phyloP scores from a whole-genome alignment of 2,113 vertebrate species.

The Cottus gobio region DNA sequence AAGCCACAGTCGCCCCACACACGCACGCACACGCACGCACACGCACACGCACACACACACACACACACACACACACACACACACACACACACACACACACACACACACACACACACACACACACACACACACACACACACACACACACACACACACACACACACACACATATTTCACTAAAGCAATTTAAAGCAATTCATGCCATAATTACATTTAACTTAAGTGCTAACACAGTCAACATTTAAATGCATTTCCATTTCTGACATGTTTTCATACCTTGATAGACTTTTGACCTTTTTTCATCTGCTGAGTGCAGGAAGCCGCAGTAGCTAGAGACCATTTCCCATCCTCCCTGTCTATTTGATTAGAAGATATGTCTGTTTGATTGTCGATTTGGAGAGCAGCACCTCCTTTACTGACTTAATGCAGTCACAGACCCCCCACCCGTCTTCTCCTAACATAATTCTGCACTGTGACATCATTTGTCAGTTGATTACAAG shows the following conservation, averaged over 20 bases:
- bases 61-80: no score
- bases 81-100: no score
- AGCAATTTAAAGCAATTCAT: slow-evolving; percentile 24
- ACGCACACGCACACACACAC: no score
- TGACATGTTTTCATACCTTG: background rate
- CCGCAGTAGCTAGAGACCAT: background rate
- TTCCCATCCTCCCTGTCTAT: slow-evolving; percentile 34
- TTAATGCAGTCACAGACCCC: slow-evolving; percentile 45
- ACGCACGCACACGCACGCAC: no score
- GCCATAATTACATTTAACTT: slow-evolving; percentile 20
- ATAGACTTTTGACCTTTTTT: slow-evolving; percentile 44
- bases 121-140: slow-evolving; percentile 3
- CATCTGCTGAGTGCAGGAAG: slow-evolving; percentile 37
- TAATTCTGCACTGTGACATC: slow-evolving; percentile 37
- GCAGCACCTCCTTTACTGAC: slow-evolving; percentile 67
- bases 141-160: slow-evolving; percentile 3
- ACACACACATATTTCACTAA: background rate
- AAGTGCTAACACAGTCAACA: slow-evolving; percentile 29
- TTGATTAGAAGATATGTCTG: slow-evolving; percentile 64
- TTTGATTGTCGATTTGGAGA: slow-evolving; percentile 67
- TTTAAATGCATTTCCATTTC: slow-evolving; percentile 21
- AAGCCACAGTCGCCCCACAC: no score
- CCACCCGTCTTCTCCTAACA: slow-evolving; percentile 15
- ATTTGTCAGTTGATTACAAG: slow-evolving; percentile 43
- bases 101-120: background rate